These are phyloP conservation scores for Sandelia bainsii DNA, from an alignment of 2,797 vertebrate species.

Conservation along the genomic window DNA sequence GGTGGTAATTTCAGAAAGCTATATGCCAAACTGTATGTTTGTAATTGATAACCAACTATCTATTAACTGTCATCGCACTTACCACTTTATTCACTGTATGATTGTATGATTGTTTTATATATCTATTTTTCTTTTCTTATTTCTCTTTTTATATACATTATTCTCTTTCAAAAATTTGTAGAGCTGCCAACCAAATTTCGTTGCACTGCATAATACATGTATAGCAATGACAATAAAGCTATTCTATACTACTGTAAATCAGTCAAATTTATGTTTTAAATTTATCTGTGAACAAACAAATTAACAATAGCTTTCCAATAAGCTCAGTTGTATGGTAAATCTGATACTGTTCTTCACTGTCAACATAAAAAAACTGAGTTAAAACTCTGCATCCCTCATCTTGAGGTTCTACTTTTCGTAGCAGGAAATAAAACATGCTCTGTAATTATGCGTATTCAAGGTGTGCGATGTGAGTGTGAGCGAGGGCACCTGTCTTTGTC, in stretches of 20 bases:
- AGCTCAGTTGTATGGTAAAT: constrained; percentile 4
- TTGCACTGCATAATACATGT: no score
- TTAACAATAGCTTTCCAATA: not conserved
- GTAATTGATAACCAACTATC: not conserved
- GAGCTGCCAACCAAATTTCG: no score
- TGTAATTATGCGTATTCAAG: constrained; percentile 27
- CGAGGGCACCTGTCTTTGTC: constrained; percentile 45
- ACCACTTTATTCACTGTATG: no score
- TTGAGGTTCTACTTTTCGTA: constrained; percentile 19
- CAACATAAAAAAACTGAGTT: not conserved
- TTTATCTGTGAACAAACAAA: not conserved
- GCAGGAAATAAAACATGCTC: constrained; percentile 21
- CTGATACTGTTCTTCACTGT: not conserved
- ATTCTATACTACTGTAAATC: not conserved
- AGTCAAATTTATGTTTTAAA: not conserved
- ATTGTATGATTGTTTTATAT: no score
- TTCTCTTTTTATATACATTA: no score
- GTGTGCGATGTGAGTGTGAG: constrained; percentile 27
- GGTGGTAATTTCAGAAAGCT: not conserved
- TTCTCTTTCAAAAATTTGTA: no score
- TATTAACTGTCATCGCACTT: no score
- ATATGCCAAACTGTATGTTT: not conserved
- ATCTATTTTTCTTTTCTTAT: no score
- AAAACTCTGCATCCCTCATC: constrained; percentile 19
- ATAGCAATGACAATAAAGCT: no score